Evolutionary conservation across 1,140 invertebrate genomes (phyloP).

Genomic region (Belonocnema kinseyi): DNA sequence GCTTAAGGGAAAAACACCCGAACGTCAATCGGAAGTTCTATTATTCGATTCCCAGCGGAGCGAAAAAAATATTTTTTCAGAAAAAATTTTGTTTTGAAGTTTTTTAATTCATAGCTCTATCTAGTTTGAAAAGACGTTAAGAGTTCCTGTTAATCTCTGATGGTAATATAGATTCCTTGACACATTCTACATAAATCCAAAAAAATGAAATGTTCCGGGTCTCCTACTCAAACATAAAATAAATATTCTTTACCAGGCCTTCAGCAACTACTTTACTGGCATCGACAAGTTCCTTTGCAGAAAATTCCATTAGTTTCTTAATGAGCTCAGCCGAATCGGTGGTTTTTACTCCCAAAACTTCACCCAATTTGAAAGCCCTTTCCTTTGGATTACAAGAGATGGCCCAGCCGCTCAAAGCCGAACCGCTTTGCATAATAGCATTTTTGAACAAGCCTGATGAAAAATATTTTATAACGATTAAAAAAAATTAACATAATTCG

Average conservation of each 20-base stretch:
- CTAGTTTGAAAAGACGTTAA: too few relatives aligned
- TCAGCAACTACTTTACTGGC: conserved; percentile 65
- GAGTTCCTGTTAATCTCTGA: too few relatives aligned
- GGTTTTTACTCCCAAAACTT: conserved; percentile 76
- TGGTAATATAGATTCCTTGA: too few relatives aligned
- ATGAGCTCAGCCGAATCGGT: conserved; percentile 76
- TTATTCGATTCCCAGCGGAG: too few relatives aligned
- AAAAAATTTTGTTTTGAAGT: too few relatives aligned
- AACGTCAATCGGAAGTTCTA: too few relatives aligned
- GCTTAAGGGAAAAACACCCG: too few relatives aligned
- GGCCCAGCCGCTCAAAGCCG: conserved; percentile 84
- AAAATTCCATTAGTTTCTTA: conserved; percentile 78
- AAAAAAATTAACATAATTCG: background rate
- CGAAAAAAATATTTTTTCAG: too few relatives aligned
- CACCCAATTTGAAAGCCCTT: conserved; percentile 80
- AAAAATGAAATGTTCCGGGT: background rate
- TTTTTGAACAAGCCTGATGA: conserved; percentile 81
- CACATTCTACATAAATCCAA: background rate
- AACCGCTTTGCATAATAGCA: conserved; percentile 86
- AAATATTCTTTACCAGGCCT: conserved; percentile 52
- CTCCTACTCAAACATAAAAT: background rate
- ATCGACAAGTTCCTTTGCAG: conserved; percentile 78
- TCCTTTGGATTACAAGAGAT: conserved; percentile 77
- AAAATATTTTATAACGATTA: background rate
- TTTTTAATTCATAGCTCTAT: too few relatives aligned